These are phyloP conservation scores for Allobates femoralis DNA, from an alignment of 2,797 vertebrate genomes.

Conservation along the genomic window DNA sequence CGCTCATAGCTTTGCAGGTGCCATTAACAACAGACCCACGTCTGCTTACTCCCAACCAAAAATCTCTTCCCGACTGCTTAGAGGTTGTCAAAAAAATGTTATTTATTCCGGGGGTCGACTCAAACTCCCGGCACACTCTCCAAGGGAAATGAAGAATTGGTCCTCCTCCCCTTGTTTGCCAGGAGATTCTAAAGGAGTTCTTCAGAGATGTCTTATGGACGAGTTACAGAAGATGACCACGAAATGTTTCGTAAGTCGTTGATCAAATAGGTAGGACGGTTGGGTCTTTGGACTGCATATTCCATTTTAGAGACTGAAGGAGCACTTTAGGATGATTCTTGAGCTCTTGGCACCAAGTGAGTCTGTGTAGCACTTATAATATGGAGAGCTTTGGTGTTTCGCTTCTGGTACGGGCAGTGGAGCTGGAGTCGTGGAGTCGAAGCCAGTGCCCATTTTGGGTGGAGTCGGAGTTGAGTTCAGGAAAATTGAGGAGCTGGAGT, in stretches of 20 bases:
- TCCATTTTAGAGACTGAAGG: neutral
- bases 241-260: too few species aligned
- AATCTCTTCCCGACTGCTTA: slow-evolving; percentile 35
- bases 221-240: neutral
- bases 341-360: neutral
- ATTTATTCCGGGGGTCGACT: slow-evolving; percentile 57
- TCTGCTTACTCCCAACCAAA: slow-evolving; percentile 8
- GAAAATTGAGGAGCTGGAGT: too few species aligned
- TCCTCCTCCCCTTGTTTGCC: slow-evolving; percentile 51
- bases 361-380: neutral
- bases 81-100: slow-evolving; percentile 42
- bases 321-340: neutral
- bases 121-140: slow-evolving; percentile 66
- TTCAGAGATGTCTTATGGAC: neutral
- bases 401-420: too few species aligned
- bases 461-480: too few species aligned
- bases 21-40: slow-evolving; percentile 63
- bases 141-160: slow-evolving; percentile 67
- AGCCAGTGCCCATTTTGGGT: too few species aligned
- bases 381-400: neutral
- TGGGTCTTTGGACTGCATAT: neutral
- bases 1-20: slow-evolving; percentile 70
- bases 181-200: slow-evolving; percentile 1
- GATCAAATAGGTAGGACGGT: neutral
- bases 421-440: too few species aligned